These are phyloP conservation scores for Pristionchus fissidentatus DNA, from an alignment of 2,888 invertebrate genomes.

Conservation along the genomic window DNA sequence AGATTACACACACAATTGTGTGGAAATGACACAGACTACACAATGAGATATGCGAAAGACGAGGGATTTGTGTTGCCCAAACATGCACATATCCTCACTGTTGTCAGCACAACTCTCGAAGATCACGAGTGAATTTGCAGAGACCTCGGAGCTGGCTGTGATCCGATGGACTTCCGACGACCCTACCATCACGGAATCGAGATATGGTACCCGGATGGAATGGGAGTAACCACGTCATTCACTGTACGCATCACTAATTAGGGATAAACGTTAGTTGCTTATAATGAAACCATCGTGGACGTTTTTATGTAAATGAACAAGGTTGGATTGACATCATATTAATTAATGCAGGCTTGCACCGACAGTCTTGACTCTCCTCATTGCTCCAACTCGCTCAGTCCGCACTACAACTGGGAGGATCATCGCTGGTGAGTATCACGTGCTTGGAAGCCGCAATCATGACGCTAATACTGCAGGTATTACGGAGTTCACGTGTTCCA, in stretches of 20 bases:
- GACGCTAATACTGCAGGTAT: slow-evolving; percentile 7
- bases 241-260: background rate
- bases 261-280: background rate
- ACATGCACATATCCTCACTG: too few relatives aligned
- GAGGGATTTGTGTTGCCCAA: too few relatives aligned
- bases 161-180: slow-evolving; percentile 37
- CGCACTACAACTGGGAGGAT: slow-evolving; percentile 40
- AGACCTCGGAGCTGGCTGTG: slow-evolving; percentile 29
- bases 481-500: slow-evolving; percentile 34
- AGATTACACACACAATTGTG: too few relatives aligned
- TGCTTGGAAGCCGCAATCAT: background rate
- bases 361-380: slow-evolving; percentile 18
- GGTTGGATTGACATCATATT: background rate
- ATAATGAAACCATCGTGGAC: too few relatives aligned
- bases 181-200: slow-evolving; percentile 42
- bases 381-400: slow-evolving; percentile 40
- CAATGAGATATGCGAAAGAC: too few relatives aligned
- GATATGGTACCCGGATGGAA: slow-evolving; percentile 45
- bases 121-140: background rate
- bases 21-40: too few relatives aligned
- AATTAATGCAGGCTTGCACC: slow-evolving; percentile 31
- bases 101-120: background rate
- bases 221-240: slow-evolving; percentile 2
- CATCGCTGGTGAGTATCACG: slow-evolving; percentile 26
- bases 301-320: background rate